Conservation (phyloP, 2,888 invertebrate species). For the Pteria penguin region DNA sequence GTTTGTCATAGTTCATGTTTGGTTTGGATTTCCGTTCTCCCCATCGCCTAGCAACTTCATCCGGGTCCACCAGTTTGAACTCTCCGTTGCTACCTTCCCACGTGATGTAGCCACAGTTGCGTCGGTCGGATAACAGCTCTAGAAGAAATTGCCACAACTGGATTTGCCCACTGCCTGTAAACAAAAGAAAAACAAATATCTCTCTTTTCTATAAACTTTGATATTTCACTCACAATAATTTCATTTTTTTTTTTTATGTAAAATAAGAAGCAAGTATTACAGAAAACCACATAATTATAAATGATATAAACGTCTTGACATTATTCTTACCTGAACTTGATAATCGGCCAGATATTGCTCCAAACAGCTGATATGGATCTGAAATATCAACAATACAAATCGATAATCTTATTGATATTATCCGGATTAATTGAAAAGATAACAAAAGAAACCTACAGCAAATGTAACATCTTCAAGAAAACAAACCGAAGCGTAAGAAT, state of each 20-base stretch:
- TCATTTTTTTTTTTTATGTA: too few species aligned
- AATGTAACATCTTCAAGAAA: background rate
- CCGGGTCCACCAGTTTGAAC: constrained; percentile 96
- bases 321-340: constrained; percentile 92
- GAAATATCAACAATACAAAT: constrained; percentile 66
- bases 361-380: constrained; percentile 99
- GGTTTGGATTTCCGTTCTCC: constrained; percentile 97
- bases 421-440: background rate
- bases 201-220: too few species aligned
- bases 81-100: constrained; percentile 98
- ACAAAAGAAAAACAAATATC: background rate
- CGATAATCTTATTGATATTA: background rate
- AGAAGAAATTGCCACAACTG: constrained; percentile 99
- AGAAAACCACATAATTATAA: background rate
- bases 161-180: constrained; percentile 89
- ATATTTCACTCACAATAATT: too few species aligned
- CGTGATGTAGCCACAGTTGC: constrained; percentile 93
- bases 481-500: background rate
- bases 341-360: constrained; percentile 96
- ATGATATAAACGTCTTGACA: background rate
- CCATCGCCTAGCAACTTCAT: constrained; percentile 96
- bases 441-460: background rate
- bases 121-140: constrained; percentile 93
- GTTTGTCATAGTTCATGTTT: constrained; percentile 99
- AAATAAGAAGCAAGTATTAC: background rate